Conservation (phyloP, 2,113 vertebrate species). For the Lepisosteus oculatus region DNA sequence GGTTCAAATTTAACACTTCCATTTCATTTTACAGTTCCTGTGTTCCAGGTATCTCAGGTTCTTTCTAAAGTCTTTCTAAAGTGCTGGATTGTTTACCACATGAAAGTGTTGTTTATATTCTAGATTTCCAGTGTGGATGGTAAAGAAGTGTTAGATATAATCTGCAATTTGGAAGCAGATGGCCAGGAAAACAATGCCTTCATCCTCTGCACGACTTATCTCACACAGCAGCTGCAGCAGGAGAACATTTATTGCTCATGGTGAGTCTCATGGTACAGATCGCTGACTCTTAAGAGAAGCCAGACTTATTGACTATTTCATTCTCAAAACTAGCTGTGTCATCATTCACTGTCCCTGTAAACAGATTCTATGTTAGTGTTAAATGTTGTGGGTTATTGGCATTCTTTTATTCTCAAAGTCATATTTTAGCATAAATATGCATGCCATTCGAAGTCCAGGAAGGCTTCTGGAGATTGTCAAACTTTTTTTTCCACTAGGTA, state of each 20-base stretch:
- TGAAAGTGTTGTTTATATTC: constrained; percentile 18
- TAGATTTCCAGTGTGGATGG: constrained; percentile 93
- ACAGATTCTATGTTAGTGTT: neutral
- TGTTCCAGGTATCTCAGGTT: no score
- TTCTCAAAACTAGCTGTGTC: neutral
- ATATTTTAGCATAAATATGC: no score
- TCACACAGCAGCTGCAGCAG: constrained; percentile 95
- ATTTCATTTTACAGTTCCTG: no score
- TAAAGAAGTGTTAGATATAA: constrained; percentile 92
- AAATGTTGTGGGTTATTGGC: neutral
- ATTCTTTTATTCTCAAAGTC: no score
- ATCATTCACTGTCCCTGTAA: neutral
- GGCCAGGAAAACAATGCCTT: constrained; percentile 93
- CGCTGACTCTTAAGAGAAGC: no score
- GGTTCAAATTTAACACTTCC: no score
- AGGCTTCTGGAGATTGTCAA: no score
- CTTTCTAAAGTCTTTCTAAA: no score
- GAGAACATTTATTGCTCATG: constrained; percentile 88
- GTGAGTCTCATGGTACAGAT: constrained; percentile 62
- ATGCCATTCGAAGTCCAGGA: no score
- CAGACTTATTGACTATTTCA: neutral
- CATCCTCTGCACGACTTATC: constrained; percentile 93
- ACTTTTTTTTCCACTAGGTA: no score
- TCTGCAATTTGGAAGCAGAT: constrained; percentile 91
- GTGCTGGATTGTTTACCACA: no score